These are phyloP conservation scores for Osmerus eperlanus DNA, from an alignment of 2,113 vertebrate genomes.

Conservation along the genomic window DNA sequence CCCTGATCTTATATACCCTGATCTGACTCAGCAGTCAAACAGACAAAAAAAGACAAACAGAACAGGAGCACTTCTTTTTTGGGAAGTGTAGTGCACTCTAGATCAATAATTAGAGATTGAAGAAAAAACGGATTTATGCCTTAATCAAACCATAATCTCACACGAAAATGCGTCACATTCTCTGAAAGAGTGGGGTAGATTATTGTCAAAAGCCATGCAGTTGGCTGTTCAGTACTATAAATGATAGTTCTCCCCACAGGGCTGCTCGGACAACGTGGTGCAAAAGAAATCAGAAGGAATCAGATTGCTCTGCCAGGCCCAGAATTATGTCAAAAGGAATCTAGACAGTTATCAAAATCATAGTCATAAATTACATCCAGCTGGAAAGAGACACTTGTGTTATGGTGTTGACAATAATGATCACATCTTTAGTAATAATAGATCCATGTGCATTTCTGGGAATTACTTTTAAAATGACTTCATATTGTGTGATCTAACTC, in stretches of 20 bases:
- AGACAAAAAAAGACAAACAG: conserved; percentile 31
- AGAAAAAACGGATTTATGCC: too few relatives aligned
- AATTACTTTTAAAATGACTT: conserved; percentile 59
- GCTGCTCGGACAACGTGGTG: too few relatives aligned
- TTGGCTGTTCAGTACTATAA: too few relatives aligned
- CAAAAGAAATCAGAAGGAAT: too few relatives aligned
- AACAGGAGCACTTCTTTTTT: conserved; percentile 26
- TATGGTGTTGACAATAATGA: conserved; percentile 56
- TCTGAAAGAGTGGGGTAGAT: too few relatives aligned
- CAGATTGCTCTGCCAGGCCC: conserved; percentile 10
- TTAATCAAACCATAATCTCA: too few relatives aligned
- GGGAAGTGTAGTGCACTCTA: conserved; percentile 16
- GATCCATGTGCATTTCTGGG: conserved; percentile 54
- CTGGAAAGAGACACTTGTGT: conserved; percentile 42
- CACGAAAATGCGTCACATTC: too few relatives aligned
- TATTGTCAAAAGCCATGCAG: too few relatives aligned
- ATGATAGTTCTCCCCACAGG: too few relatives aligned
- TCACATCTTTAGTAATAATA: conserved; percentile 52
- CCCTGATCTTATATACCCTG: too few relatives aligned
- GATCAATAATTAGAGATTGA: background rate
- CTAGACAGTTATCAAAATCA: conserved; percentile 47
- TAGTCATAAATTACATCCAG: conserved; percentile 48
- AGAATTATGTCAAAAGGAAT: conserved; percentile 43
- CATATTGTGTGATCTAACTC: conserved; percentile 55
- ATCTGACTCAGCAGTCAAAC: too few relatives aligned